Evolutionary conservation across 2,888 invertebrate species (phyloP).

Genomic region (Alcis repandata): DNA sequence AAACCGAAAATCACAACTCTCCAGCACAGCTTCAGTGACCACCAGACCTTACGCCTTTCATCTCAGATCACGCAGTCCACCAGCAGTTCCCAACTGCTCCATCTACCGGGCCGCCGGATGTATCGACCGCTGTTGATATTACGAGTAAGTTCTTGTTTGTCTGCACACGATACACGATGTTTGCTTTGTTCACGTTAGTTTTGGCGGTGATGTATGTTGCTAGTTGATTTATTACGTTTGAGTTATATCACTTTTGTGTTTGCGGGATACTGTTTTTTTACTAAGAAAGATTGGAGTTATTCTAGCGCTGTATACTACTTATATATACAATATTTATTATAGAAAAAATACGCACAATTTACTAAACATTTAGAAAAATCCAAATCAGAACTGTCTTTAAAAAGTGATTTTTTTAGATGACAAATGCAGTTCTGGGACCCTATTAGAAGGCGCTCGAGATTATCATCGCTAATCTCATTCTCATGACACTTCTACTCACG

Average conservation of each 20-base stretch:
- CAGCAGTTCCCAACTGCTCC: neutral
- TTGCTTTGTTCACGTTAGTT: slow-evolving; percentile 19
- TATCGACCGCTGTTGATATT: slow-evolving; percentile 12
- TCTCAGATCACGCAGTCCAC: neutral
- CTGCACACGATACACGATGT: slow-evolving; percentile 4
- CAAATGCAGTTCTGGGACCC: too few species aligned
- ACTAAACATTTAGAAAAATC: too few species aligned
- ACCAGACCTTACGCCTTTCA: neutral
- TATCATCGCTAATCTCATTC: too few species aligned
- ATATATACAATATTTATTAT: too few species aligned
- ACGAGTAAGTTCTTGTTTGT: slow-evolving; percentile 7
- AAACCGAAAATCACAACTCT: neutral
- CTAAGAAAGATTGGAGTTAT: neutral
- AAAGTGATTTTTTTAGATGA: too few species aligned
- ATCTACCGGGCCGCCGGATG: neutral
- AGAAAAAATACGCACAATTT: too few species aligned
- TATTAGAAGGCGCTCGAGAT: too few species aligned
- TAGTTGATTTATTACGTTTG: slow-evolving; percentile 15
- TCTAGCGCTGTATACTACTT: neutral
- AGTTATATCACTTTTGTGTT: slow-evolving; percentile 16
- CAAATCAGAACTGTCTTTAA: too few species aligned
- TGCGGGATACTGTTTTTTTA: neutral
- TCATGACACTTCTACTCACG: too few species aligned
- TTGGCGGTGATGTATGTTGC: slow-evolving; percentile 10
- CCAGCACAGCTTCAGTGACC: neutral